Base-by-base conservation (phyloP, 2,888 invertebrate genomes). In the Poecilus cupreus region DNA sequence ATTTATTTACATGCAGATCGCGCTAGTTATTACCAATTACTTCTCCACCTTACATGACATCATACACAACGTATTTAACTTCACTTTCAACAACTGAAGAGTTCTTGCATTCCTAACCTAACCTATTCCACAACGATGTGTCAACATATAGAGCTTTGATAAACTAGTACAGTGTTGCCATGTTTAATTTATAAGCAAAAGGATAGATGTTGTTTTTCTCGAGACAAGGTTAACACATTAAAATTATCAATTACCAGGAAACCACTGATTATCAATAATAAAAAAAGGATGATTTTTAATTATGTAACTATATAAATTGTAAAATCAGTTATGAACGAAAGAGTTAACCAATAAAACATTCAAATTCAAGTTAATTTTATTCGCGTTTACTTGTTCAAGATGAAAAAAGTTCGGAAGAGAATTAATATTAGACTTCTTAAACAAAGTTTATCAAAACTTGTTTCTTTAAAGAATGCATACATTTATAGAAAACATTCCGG, bases 401-500 rank as follows among this genome's bases (percentile, higher is more conserved):
- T 13, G 13, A 22, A 20, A 3, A 60, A 60, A 46, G 46, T 46
- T 46, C 43, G 20, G 46, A 46, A 11, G 39, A 72, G 22, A 72
- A 68, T 68, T 37, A 18, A 68, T 68, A 32, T 68, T 32, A 37
- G 13, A 26, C 60, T 0, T 60, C 18, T 68, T 24, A 37, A 16
- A 8, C 10, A 13, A 68, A 64, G 16, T n/a, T 16, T 11, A 60
- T 60, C 77, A 77, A 77, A 60, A 77, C 46, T 77, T 64, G 13
- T 77, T 77, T 77, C 77, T 18, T 32, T 37, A 16, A 57, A 60
- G 39, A 60, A 77, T 77, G 77, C 64, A 60, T 77, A 77, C 60
- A 77, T 77, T 60, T 43, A 77, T 60, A 77, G 22, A 46, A 60
- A 74, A 76, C 54, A 76, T 60, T 77, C 60, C 64, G n/a, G 60